phyloP scores from a whole-genome alignment of 2,888 invertebrate species.

The Drosophila prolongata region DNA sequence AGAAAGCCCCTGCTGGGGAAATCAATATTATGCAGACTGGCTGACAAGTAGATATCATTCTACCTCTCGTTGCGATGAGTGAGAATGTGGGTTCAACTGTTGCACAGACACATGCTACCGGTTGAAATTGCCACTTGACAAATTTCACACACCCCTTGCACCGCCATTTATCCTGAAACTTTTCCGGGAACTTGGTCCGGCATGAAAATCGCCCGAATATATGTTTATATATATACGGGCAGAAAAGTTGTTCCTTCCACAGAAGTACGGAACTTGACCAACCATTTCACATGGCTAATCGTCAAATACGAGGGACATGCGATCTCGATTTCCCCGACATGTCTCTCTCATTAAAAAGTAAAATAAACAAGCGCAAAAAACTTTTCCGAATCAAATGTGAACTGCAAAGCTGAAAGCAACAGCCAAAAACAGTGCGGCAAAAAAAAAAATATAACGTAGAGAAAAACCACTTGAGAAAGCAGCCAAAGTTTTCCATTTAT shows the following conservation, averaged over 20 bases:
- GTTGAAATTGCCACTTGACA: constrained; percentile 62
- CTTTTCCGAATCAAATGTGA: constrained; percentile 39
- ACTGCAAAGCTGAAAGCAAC: constrained; percentile 24
- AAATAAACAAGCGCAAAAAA: constrained; percentile 68
- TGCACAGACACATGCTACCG: constrained; percentile 37
- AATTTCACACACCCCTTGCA: constrained; percentile 39
- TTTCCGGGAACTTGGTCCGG: constrained; percentile 27
- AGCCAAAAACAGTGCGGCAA: constrained; percentile 40
- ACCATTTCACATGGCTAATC: constrained; percentile 75
- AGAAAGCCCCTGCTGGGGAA: constrained; percentile 24
- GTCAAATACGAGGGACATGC: constrained; percentile 53
- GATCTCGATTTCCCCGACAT: constrained; percentile 51
- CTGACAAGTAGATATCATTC: constrained; percentile 20
- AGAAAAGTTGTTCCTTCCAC: constrained; percentile 46
- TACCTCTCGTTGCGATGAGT: constrained; percentile 21
- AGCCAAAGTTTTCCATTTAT: constrained; percentile 79
- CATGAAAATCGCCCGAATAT: constrained; percentile 17
- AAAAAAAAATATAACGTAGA: constrained; percentile 48
- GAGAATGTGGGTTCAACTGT: constrained; percentile 44
- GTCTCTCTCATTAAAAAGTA: constrained; percentile 77
- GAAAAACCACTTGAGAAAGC: constrained; percentile 77
- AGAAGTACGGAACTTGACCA: constrained; percentile 58
- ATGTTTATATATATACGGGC: constrained; percentile 11
- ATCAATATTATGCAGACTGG: constrained; percentile 65
- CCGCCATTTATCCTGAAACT: constrained; percentile 4